These are phyloP conservation scores for Gobius niger DNA, from an alignment of 2,113 vertebrate species.

Conservation along the genomic window DNA sequence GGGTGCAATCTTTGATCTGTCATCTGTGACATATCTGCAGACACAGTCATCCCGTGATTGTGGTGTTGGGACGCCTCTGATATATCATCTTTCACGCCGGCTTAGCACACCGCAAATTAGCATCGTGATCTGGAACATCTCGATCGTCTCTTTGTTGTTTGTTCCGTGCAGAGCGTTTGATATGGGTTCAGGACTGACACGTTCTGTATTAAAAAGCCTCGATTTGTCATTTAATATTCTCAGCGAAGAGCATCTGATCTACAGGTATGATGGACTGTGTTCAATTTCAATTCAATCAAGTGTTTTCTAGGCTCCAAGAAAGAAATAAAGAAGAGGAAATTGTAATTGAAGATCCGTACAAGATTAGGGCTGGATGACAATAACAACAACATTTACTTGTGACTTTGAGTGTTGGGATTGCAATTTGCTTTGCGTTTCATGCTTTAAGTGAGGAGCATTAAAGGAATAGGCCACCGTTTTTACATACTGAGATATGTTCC, in stretches of 20 bases:
- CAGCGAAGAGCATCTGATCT: background rate
- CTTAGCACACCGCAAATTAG: conserved; percentile 41
- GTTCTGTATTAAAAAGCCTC: background rate
- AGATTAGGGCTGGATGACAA: too few relatives aligned
- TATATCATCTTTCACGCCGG: conserved; percentile 44
- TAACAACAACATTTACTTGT: too few relatives aligned
- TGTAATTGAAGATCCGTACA: too few relatives aligned
- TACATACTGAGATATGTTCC: too few relatives aligned
- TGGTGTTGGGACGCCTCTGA: conserved; percentile 37
- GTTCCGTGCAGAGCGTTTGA: conserved; percentile 19
- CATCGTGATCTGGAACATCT: conserved; percentile 28
- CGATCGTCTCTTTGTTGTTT: conserved; percentile 14
- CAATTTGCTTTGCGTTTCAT: too few relatives aligned
- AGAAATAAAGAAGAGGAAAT: too few relatives aligned
- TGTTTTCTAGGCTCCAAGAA: too few relatives aligned
- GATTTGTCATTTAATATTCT: background rate
- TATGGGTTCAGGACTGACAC: background rate
- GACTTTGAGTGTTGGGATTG: too few relatives aligned
- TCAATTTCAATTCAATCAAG: too few relatives aligned
- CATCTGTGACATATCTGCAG: conserved; percentile 49
- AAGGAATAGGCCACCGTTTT: too few relatives aligned
- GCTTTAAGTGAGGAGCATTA: too few relatives aligned
- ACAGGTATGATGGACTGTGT: too few relatives aligned
- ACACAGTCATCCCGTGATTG: conserved; percentile 29
- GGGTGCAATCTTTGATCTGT: conserved; percentile 60